Conservation (phyloP, 2,888 invertebrate species). For the Zhuqinia jingwanae region DNA sequence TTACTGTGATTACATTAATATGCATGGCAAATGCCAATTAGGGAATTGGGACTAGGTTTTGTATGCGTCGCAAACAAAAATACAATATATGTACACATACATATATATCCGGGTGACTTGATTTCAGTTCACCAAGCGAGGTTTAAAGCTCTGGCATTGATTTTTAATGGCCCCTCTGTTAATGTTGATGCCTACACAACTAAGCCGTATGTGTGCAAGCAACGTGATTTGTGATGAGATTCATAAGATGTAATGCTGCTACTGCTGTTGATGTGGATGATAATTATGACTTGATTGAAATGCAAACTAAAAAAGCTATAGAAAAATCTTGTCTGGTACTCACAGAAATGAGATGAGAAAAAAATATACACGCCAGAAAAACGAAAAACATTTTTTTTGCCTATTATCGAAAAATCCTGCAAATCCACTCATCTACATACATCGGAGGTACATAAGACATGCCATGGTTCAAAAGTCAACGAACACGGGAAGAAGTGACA, state of each 20-base stretch:
- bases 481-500: too few species aligned
- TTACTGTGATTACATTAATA: constrained; percentile 58
- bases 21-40: constrained; percentile 48
- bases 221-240: constrained; percentile 4
- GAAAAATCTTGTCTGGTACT: not conserved
- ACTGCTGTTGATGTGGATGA: not conserved
- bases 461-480: too few species aligned
- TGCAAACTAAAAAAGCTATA: not conserved
- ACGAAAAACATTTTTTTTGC: not conserved
- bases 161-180: too few species aligned
- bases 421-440: too few species aligned
- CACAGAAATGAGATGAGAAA: too few species aligned
- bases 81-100: not conserved
- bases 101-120: not conserved
- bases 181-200: not conserved
- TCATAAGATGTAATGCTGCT: not conserved
- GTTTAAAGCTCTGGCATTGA: not conserved
- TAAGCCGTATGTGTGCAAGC: not conserved
- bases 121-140: not conserved
- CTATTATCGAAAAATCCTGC: too few species aligned
- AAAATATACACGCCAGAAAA: not conserved
- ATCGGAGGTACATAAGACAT: too few species aligned
- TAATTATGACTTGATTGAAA: not conserved
- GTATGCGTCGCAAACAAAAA: not conserved
- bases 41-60: not conserved